These are phyloP conservation scores for Epizoanthus ramosus DNA, from an alignment of 92 coral and sea anemone species.

Conservation along the genomic window DNA sequence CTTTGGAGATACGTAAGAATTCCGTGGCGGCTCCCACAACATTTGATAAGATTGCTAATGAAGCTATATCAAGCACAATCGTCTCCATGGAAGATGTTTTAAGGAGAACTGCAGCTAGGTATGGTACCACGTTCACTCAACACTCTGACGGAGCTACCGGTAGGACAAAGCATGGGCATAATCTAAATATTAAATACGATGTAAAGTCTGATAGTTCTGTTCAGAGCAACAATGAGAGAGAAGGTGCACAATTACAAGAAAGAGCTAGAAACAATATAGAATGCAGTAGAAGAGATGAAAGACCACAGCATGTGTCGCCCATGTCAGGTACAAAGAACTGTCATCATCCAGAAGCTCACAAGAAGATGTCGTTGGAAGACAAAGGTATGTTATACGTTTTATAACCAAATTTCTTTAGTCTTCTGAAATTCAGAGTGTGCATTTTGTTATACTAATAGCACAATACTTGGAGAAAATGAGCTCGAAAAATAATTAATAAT, in stretches of 20 bases:
- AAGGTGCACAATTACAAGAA: not conserved
- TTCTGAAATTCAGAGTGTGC: conserved; percentile 4
- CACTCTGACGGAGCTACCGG: conserved; percentile 16
- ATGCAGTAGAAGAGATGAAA: not conserved
- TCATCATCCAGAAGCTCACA: not conserved
- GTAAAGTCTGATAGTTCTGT: not conserved
- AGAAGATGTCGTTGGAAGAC: not conserved
- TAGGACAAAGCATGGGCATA: not conserved
- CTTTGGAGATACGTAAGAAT: conserved; percentile 40
- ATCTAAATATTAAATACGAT: not conserved
- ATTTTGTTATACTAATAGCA: conserved; percentile 8
- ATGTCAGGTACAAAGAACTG: not conserved
- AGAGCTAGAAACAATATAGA: too few relatives aligned
- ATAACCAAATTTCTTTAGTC: not conserved
- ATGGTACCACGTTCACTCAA: conserved; percentile 23
- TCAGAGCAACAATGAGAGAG: not conserved
- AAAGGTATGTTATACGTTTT: conserved; percentile 18
- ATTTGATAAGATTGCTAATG: conserved; percentile 62
- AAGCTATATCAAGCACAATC: conserved; percentile 48
- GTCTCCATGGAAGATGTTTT: conserved; percentile 56
- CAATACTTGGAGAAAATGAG: conserved; percentile 23
- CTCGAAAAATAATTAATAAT: too few relatives aligned
- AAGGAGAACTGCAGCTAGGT: conserved; percentile 32
- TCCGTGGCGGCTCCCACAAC: conserved; percentile 40
- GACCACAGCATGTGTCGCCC: not conserved